Base-by-base conservation (phyloP, 2,888 invertebrate genomes). In the Theodoxus fluviatilis region DNA sequence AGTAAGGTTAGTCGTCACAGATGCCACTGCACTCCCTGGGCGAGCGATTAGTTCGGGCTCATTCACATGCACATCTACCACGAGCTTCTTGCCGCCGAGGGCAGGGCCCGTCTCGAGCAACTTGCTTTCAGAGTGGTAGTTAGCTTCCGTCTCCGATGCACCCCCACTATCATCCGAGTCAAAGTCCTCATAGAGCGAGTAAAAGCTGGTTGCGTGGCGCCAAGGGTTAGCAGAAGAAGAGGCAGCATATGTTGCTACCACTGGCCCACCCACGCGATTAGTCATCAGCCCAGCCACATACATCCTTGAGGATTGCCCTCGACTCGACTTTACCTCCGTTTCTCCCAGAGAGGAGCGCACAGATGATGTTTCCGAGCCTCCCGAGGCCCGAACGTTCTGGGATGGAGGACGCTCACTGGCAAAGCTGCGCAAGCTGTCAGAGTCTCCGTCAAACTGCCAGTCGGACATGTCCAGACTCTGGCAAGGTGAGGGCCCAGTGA, bases 391-490 rank as follows among this genome's bases (percentile, higher is more conserved):
- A 3, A n/a, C 25, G 28, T 69, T 37, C 52, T 64, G 52, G 15
- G 52, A 49, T 22, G 35, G 38, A 18, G 73, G 70, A 18, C 18
- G 43, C 35, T 69, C 25, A 49, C 72, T 75, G 37, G 55, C 38
- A 35, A 64, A 70, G 66, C 74, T 73, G n/a, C 63, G 63, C 9
- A 61, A 49, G 25, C 71, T 71, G 9, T 70, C 67, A 55, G 61
- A 61, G 49, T 76, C 76, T 7, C 64, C 22, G 35, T 76, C 75
- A 22, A 74, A 31, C n/a, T 69, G 66, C 76, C 74, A 74, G 37
- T 76, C 73, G 63, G 73, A 71, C 59, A 74, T 66, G 40, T 72
- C 71, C 28, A 71, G 68, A 59, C 65, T 68, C 64, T 63, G 40
- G 40, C 67, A 40, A 38, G 67, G 38, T 12, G 67, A 61, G 49